Base-by-base conservation (phyloP, 2,888 invertebrate genomes). In the Drosophila aldrichi region DNA sequence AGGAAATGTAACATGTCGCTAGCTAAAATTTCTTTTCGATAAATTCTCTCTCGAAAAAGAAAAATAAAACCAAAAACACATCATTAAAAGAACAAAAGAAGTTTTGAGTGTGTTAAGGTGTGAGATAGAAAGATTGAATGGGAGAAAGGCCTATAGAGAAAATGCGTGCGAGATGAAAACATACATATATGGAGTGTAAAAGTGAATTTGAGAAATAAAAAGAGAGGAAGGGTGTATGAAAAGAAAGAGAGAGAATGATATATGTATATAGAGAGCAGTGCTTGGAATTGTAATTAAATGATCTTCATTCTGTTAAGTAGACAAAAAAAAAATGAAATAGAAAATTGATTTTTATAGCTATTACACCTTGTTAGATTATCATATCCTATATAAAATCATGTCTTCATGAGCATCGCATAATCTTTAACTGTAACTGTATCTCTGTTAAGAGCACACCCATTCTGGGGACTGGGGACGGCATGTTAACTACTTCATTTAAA, bases 401-500 rank as follows among this genome's bases (percentile, higher is more conserved):
- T 8, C 7, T 29, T 8, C 29, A 29, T 29, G 29, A 29, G 29
- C 7, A 8, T 29, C 29, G 29, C 29, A 29, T 29, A 29, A 29
- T 29, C 29, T 29, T 8, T 29, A 29, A 8, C 6, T 6, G 14
- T 29, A 25, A 7, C n/a, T 25, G 10, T 1, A 3, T 22, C 16
- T 38, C 22, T 10, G 38, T 51, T 34, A 34, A 34, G 34, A 8
- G 20, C 34, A n/a, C 38, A n/a, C 22, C 9, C 20, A 36, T 9
- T 3, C 38, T 38, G 36, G 10, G n/a, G n/a, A n/a, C 34, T 55
- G 29, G 25, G 16, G 16, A 46, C 16, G 6, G 20, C 36, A 10
- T 22, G 22, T 14, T 29, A 34, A 68, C 36, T 51, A 55, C 51
- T 70, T 66, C 59, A 74, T 59, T 52, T 59, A 59, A 59, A 59